phyloP scores from a whole-genome alignment of 2,888 invertebrate species.

The Eupeodes luniger region DNA sequence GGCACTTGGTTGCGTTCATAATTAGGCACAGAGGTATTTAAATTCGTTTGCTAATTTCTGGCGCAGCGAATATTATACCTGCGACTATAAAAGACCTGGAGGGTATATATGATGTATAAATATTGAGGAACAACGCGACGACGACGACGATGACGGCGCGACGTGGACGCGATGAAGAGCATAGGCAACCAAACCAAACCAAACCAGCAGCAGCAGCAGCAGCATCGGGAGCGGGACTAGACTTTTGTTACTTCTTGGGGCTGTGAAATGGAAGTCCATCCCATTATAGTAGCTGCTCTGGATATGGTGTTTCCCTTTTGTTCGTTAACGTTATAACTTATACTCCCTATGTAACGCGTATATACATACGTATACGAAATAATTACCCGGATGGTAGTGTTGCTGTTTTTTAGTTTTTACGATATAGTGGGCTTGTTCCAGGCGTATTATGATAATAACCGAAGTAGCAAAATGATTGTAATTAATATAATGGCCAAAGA shows the following conservation, averaged over 20 bases:
- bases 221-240: conserved; percentile 54
- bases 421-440: conserved; percentile 68
- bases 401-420: conserved; percentile 48
- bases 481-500: conserved; percentile 78
- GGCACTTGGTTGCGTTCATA: conserved; percentile 65
- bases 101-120: conserved; percentile 47
- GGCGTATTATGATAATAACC: conserved; percentile 75
- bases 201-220: not conserved
- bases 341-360: not conserved
- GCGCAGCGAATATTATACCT: conserved; percentile 46
- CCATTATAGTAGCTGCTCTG: conserved; percentile 7
- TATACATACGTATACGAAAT: conserved; percentile 60
- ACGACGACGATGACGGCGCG: conserved; percentile 12
- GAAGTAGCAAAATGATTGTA: conserved; percentile 76
- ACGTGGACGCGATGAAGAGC: conserved; percentile 21
- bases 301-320: conserved; percentile 45
- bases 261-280: not conserved
- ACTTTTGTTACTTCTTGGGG: conserved; percentile 38
- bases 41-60: conserved; percentile 72
- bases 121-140: conserved; percentile 1
- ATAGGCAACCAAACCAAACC: conserved; percentile 47
- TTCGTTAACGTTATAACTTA: conserved; percentile 29
- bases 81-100: conserved; percentile 20
- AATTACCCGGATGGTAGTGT: conserved; percentile 69
- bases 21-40: conserved; percentile 72